These are phyloP conservation scores for Xestia sexstrigata DNA, from an alignment of 2,888 invertebrate species.

Conservation along the genomic window DNA sequence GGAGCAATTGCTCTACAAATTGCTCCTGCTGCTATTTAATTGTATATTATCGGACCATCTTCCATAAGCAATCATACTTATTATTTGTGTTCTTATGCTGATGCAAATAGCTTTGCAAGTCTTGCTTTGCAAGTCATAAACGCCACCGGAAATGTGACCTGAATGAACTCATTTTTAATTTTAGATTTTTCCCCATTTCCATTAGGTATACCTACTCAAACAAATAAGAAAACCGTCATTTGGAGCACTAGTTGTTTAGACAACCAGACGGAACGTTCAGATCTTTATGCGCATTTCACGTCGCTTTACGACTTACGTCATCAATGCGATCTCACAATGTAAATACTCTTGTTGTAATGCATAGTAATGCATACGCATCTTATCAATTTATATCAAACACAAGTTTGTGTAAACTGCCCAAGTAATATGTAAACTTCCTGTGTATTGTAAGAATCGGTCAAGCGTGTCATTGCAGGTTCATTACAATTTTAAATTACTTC, in stretches of 20 bases:
- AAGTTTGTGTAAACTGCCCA: conserved; percentile 51
- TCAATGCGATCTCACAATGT: conserved; percentile 39
- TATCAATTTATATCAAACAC: conserved; percentile 40
- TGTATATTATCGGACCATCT: conserved; percentile 6
- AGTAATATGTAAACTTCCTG: conserved; percentile 67
- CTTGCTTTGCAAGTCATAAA: background rate
- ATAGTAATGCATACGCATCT: conserved; percentile 35
- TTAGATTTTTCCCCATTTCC: conserved; percentile 39
- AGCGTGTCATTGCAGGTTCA: conserved; percentile 71
- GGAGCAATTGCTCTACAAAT: too few relatives aligned
- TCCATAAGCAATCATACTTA: background rate
- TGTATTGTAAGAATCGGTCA: conserved; percentile 72
- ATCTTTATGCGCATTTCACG: conserved; percentile 51
- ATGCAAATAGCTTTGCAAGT: background rate
- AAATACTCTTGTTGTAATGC: conserved; percentile 40
- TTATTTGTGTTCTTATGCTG: background rate
- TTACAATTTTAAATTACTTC: conserved; percentile 75
- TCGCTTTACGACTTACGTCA: conserved; percentile 55
- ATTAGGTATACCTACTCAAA: conserved; percentile 25
- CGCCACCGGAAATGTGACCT: conserved; percentile 28
- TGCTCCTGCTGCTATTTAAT: too few relatives aligned
- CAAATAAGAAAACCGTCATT: conserved; percentile 40
- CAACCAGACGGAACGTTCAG: conserved; percentile 37
- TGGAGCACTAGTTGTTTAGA: conserved; percentile 43
- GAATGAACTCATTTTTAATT: conserved; percentile 42